Evolutionary conservation across 2,113 vertebrate genomes (phyloP), one percentile per base, ranked within the genome.

Genomic region (Brachionichthys hirsutus): DNA sequence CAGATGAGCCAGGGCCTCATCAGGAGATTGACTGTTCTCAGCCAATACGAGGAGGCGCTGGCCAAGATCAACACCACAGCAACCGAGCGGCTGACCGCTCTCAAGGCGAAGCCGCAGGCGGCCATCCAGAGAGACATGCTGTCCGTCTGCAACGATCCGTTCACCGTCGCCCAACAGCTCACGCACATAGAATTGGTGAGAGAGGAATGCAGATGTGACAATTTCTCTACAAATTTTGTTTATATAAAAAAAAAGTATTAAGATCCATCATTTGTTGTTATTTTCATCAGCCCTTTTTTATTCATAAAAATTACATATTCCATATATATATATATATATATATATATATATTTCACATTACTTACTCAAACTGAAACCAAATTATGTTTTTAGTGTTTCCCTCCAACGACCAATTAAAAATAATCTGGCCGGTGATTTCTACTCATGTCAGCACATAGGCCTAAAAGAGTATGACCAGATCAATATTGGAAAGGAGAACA

Each of bases 101-200:
- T 98, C 0, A 96, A 95, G 84, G 91, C 90, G 45, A 98, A 96
- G 68, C 94, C 94, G 0, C 95, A 96, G 85, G 92, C 94, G 62
- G 86, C 92, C 57, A 86, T 93, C 54, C 95, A 95, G 58, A 91
- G 94, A 60, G 95, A 96, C 67, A 84, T 97, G 80, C 88, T 94
- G 70, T 92, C 92, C 5, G 84, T 96, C 82, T 98, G 96, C 88
- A 95, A 85, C 5, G 95, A 98, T 82, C 93, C 95, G 3, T 97
- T 96, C 19, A 90, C 90, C 0, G 73, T 98, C 58, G 96, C 97
- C 51, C 96, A 98, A 76, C 97, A 99, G 86, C 92, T 99, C 84
- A 98, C 97, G 0, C 94, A 95, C 82, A 92, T 99, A 66, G 97
- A 99, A 56, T 91, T 98, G 85, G 96, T 98, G 80, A 94, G 92